Conservation (phyloP, 2,888 invertebrate genomes). For the Ochropacha duplaris region DNA sequence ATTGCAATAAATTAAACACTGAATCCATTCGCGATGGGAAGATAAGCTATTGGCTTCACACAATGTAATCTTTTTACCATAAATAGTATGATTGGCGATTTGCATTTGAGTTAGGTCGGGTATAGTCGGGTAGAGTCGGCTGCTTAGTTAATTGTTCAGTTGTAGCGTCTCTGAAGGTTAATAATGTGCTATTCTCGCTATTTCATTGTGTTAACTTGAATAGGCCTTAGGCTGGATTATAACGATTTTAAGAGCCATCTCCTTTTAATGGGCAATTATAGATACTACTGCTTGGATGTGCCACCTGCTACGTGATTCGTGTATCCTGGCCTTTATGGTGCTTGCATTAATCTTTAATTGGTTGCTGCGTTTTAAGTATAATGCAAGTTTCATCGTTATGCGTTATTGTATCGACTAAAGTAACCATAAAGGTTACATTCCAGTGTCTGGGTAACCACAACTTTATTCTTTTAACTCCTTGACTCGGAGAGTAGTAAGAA, state of each 20-base stretch:
- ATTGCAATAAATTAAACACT: conserved; percentile 79
- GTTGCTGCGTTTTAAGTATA: conserved; percentile 12
- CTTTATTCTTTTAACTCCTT: neutral
- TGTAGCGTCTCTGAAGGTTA: conserved; percentile 47
- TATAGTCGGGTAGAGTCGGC: conserved; percentile 33
- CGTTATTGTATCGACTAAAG: neutral
- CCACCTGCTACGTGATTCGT: conserved; percentile 49
- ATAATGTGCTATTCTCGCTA: conserved; percentile 70
- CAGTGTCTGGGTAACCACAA: too few relatives aligned
- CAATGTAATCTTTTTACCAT: conserved; percentile 82
- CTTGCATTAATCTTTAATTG: conserved; percentile 14
- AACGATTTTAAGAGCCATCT: conserved; percentile 63
- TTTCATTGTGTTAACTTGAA: conserved; percentile 74
- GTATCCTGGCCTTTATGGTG: conserved; percentile 37
- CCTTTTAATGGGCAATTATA: conserved; percentile 74
- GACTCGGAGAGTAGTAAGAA: too few relatives aligned
- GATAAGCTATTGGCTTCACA: conserved; percentile 71
- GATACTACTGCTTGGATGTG: conserved; percentile 34
- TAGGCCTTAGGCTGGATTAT: conserved; percentile 45
- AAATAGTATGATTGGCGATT: conserved; percentile 73
- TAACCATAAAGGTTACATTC: too few relatives aligned
- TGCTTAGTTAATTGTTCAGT: conserved; percentile 66
- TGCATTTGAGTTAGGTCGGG: conserved; percentile 74
- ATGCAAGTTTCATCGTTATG: neutral
- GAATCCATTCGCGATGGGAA: conserved; percentile 66